phyloP scores from a whole-genome alignment of 1,140 invertebrate genomes.

The Subanguina moxae region DNA sequence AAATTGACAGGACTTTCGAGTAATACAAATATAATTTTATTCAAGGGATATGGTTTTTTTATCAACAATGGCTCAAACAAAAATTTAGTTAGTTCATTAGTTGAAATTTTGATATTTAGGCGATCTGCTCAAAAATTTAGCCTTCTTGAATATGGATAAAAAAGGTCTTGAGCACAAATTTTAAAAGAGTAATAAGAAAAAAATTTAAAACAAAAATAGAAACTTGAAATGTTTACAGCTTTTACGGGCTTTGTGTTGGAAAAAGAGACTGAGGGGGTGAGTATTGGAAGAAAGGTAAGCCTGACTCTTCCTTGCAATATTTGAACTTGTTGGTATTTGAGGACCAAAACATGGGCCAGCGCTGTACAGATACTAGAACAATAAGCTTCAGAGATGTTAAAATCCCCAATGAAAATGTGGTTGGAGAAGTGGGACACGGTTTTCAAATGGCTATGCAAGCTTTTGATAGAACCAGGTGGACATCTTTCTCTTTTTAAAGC shows the following conservation, averaged over 20 bases:
- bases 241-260: slow-evolving; percentile 96
- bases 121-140: no score
- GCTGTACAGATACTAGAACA: slow-evolving; percentile 87
- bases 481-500: neutral
- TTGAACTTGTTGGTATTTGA: slow-evolving; percentile 9
- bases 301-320: slow-evolving; percentile 10
- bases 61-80: no score
- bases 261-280: slow-evolving; percentile 77
- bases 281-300: slow-evolving; percentile 75
- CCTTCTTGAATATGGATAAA: no score
- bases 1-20: no score
- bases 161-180: no score
- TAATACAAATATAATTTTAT: no score
- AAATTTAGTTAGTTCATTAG: no score
- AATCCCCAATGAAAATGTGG: slow-evolving; percentile 66
- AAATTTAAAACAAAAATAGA: no score
- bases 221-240: slow-evolving; percentile 65
- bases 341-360: slow-evolving; percentile 84
- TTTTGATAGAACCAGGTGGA: slow-evolving; percentile 36
- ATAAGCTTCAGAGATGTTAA: slow-evolving; percentile 94
- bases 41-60: no score
- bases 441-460: slow-evolving; percentile 37
- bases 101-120: no score
- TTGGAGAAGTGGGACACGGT: slow-evolving; percentile 40
- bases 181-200: no score